These are phyloP conservation scores for Epizoanthus ramosus DNA, from an alignment of 92 coral and sea anemone genomes.

Conservation along the genomic window DNA sequence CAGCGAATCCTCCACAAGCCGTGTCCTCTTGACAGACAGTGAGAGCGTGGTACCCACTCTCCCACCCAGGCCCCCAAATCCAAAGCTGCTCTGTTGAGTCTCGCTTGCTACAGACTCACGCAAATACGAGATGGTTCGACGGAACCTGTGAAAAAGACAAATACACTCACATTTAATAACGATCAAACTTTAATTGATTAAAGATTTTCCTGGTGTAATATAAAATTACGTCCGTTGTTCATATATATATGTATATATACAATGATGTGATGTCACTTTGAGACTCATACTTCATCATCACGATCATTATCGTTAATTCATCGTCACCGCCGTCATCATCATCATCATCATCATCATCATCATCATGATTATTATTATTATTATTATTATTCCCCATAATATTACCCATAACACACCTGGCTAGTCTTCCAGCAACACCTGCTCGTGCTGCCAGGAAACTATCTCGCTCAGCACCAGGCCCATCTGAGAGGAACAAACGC, in stretches of 20 bases:
- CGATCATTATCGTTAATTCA: too few relatives aligned
- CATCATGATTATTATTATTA: background rate
- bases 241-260: too few relatives aligned
- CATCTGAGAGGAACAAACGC: slow-evolving; percentile 93
- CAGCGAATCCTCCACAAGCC: slow-evolving; percentile 78
- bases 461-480: slow-evolving; percentile 97
- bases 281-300: too few relatives aligned
- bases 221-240: too few relatives aligned
- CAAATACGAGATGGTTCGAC: slow-evolving; percentile 78
- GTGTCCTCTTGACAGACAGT: slow-evolving; percentile 73
- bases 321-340: too few relatives aligned
- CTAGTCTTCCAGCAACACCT: slow-evolving; percentile 91
- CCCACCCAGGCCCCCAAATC: slow-evolving; percentile 67
- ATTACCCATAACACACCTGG: slow-evolving; percentile 57
- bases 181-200: too few relatives aligned
- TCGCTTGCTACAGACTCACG: slow-evolving; percentile 85
- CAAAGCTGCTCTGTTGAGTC: slow-evolving; percentile 76
- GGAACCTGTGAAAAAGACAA: slow-evolving; percentile 61
- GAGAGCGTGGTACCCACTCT: slow-evolving; percentile 91
- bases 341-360: background rate
- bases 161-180: background rate
- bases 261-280: too few relatives aligned
- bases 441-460: slow-evolving; percentile 94
- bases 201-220: too few relatives aligned
- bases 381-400: background rate